phyloP scores from a whole-genome alignment of 2,113 vertebrate genomes.

The Telmatochromis bifrenatus region DNA sequence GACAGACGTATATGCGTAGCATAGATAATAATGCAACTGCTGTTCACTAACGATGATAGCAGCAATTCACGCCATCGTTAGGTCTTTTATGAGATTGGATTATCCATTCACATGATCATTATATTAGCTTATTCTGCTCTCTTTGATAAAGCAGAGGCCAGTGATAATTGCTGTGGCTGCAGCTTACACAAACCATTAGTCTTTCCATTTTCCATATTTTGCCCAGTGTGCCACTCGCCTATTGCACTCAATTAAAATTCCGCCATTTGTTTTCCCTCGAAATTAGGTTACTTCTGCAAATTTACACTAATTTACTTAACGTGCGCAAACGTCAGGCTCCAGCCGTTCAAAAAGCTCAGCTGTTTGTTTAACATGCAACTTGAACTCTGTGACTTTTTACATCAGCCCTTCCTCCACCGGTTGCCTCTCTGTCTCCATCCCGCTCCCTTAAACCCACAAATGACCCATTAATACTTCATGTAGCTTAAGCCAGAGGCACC shows the following conservation, averaged over 20 bases:
- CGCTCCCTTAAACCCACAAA: conserved; percentile 5
- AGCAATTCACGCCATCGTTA: background rate
- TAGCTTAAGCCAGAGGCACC: conserved; percentile 34
- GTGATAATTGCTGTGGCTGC: conserved; percentile 37
- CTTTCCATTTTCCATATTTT: conserved; percentile 51
- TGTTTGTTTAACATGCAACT: conserved; percentile 74
- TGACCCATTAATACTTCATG: conserved; percentile 1
- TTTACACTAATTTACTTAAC: conserved; percentile 74
- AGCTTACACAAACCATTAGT: conserved; percentile 59
- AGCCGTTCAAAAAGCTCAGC: conserved; percentile 35
- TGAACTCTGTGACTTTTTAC: conserved; percentile 57
- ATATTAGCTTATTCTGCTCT: background rate
- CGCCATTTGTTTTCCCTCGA: conserved; percentile 69
- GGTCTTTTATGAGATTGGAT: background rate
- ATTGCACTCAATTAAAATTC: conserved; percentile 71
- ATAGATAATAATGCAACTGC: background rate
- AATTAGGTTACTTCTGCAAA: conserved; percentile 76
- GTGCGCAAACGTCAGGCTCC: conserved; percentile 52
- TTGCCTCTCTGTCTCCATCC: background rate
- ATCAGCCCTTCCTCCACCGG: conserved; percentile 14
- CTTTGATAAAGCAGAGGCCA: conserved; percentile 10
- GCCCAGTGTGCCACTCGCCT: conserved; percentile 16
- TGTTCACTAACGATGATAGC: background rate
- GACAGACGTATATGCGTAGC: background rate
- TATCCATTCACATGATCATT: background rate